Evolutionary conservation across 2,797 vertebrate genomes (phyloP).

Genomic region (Crocidura indochinensis): DNA sequence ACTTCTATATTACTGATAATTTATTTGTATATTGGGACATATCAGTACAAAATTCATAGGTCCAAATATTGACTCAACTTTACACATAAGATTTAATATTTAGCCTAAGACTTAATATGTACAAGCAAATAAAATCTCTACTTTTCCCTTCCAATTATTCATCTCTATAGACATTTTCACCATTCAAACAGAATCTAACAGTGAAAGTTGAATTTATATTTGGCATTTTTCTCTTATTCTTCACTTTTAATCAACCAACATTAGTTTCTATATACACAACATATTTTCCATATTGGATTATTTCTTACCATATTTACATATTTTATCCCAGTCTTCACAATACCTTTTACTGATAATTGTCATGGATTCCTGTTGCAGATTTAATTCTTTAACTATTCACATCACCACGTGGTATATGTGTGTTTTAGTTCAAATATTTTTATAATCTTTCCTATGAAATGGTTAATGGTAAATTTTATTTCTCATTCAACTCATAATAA

Average conservation of each 20-base stretch:
- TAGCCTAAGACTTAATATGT: constrained; percentile 12
- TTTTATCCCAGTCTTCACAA: not conserved
- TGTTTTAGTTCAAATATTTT: too few species aligned
- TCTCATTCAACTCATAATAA: too few species aligned
- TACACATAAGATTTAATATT: not conserved
- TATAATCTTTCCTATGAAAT: too few species aligned
- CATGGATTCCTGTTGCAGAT: not conserved
- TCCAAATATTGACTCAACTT: constrained; percentile 7
- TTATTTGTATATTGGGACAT: not conserved
- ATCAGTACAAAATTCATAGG: not conserved
- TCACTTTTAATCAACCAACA: not conserved
- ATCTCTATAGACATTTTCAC: not conserved
- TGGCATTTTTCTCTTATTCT: not conserved
- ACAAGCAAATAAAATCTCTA: not conserved
- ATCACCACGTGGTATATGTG: too few species aligned
- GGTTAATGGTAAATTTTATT: too few species aligned
- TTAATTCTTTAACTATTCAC: not conserved
- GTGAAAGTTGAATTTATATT: not conserved
- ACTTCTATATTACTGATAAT: not conserved
- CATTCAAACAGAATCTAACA: not conserved
- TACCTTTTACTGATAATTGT: not conserved
- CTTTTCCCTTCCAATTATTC: not conserved
- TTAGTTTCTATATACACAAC: not conserved
- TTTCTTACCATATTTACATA: not conserved
- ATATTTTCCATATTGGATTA: not conserved